Conservation (phyloP, 1,140 invertebrate species). For the Hypsibius dujardini region DNA sequence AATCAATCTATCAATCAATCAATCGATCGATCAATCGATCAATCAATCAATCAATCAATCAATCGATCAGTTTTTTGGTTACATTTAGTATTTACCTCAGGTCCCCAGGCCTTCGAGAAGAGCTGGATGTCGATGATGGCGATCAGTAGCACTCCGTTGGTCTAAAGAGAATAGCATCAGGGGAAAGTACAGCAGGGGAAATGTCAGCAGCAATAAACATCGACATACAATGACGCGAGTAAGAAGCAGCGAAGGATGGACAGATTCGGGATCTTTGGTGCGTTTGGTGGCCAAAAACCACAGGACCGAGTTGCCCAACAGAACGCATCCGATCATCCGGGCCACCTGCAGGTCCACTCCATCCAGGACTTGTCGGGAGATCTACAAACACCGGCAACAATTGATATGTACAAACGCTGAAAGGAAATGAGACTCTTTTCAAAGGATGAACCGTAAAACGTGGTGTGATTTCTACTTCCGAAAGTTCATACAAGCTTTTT, state of each 20-base stretch:
- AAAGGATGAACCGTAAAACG: no score
- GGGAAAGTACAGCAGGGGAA: not conserved
- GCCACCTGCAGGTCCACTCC: constrained; percentile 8
- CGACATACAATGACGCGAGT: constrained; percentile 5
- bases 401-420: no score
- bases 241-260: not conserved
- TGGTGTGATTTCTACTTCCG: no score
- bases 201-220: not conserved
- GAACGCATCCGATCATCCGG: not conserved
- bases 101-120: constrained; percentile 12
- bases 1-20: no score
- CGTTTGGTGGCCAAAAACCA: not conserved
- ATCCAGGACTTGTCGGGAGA: not conserved
- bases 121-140: constrained; percentile 13
- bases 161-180: not conserved
- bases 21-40: no score
- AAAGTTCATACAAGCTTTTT: no score
- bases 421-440: no score
- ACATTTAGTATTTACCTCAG: not conserved
- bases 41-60: not conserved
- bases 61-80: not conserved
- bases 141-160: not conserved
- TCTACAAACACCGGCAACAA: not conserved
- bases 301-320: not conserved
- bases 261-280: constrained; percentile 7